phyloP scores from a whole-genome alignment of 2,888 invertebrate genomes.

The Luperina nickerlii region DNA sequence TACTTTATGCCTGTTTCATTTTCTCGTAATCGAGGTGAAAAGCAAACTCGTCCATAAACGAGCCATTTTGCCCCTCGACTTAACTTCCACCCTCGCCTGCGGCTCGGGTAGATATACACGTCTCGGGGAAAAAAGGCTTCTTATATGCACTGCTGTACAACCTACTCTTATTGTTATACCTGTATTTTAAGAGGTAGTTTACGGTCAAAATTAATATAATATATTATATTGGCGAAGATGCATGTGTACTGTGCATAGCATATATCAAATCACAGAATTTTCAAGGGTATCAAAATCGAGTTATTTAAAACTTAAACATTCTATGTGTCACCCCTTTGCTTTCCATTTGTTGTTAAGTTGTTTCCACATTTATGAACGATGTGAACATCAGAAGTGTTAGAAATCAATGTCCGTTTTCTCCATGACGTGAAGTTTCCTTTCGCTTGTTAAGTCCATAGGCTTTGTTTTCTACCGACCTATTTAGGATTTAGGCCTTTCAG shows the following conservation, averaged over 20 bases:
- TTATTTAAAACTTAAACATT: background rate
- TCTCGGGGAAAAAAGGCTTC: too few relatives aligned
- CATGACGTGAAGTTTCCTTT: background rate
- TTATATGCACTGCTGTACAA: too few relatives aligned
- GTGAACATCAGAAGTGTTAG: slow-evolving; percentile 24
- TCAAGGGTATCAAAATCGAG: background rate
- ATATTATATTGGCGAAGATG: background rate
- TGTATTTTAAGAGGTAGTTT: too few relatives aligned
- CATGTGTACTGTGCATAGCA: background rate
- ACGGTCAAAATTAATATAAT: background rate
- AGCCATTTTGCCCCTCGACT: too few relatives aligned
- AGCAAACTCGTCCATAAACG: too few relatives aligned
- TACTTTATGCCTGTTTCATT: too few relatives aligned
- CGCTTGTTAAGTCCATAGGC: too few relatives aligned
- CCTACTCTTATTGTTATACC: too few relatives aligned
- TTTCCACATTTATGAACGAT: slow-evolving; percentile 3
- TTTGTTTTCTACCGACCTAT: too few relatives aligned
- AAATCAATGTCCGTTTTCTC: slow-evolving; percentile 13
- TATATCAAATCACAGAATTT: background rate
- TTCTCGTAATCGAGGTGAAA: too few relatives aligned
- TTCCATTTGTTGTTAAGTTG: slow-evolving; percentile 4
- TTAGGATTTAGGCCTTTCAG: background rate
- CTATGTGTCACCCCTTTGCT: background rate
- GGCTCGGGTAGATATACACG: too few relatives aligned
- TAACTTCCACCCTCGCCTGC: too few relatives aligned